Evolutionary conservation across 2,888 invertebrate species (phyloP).

Genomic region (Platycnemis pennipes): DNA sequence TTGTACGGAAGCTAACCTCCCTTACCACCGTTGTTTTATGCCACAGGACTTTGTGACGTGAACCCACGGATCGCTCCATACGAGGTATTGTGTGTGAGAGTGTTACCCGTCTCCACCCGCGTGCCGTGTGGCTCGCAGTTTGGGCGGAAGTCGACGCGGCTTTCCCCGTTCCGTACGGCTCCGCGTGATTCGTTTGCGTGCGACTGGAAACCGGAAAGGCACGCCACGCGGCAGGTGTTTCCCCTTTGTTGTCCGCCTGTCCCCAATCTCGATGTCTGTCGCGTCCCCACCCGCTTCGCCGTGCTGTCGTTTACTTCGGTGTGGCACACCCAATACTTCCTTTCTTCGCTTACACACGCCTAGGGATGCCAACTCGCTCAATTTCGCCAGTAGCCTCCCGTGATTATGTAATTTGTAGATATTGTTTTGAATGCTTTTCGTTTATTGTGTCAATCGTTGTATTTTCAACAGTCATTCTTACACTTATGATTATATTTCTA

Average conservation of each 20-base stretch:
- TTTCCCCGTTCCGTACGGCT: background rate
- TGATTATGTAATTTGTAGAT: too few relatives aligned
- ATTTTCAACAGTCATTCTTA: too few relatives aligned
- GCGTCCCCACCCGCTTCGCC: background rate
- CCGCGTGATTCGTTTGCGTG: conserved; percentile 32
- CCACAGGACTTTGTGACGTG: background rate
- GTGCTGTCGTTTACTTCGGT: background rate
- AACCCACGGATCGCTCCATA: background rate
- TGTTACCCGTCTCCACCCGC: background rate
- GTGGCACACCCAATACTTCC: too few relatives aligned
- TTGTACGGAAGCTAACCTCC: too few relatives aligned
- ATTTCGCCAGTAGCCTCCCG: too few relatives aligned
- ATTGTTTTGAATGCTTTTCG: too few relatives aligned
- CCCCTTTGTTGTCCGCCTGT: conserved; percentile 8
- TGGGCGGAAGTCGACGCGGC: background rate
- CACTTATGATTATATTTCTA: too few relatives aligned
- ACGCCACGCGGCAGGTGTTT: background rate
- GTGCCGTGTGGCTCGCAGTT: background rate
- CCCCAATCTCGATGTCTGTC: conserved; percentile 11
- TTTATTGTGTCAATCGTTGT: too few relatives aligned
- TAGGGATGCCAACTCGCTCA: too few relatives aligned
- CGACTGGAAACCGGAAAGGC: background rate
- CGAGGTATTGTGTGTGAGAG: too few relatives aligned
- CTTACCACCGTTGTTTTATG: background rate
- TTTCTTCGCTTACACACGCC: too few relatives aligned